Evolutionary conservation across 2,113 vertebrate genomes (phyloP).

Genomic region (Dasypus novemcinctus): DNA sequence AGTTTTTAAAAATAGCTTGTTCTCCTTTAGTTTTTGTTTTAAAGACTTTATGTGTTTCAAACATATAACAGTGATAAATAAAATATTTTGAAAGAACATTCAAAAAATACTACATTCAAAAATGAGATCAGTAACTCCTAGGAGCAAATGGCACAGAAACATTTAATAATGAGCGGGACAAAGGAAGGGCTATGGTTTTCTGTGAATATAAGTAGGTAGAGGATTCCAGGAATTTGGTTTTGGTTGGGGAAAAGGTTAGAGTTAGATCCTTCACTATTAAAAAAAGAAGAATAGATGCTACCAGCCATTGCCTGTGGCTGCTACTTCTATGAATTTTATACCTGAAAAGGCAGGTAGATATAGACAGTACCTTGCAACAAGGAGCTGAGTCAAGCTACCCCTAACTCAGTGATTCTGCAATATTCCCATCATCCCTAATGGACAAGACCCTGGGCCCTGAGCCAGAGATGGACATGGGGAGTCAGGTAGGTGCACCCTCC

Average conservation of each 20-base stretch:
- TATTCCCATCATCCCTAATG: neutral
- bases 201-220: neutral
- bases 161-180: neutral
- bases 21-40: neutral
- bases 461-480: neutral
- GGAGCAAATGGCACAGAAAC: neutral
- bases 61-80: neutral
- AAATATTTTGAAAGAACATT: conserved; percentile 36
- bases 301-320: neutral
- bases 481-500: neutral
- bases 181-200: neutral
- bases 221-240: neutral
- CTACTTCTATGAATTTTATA: neutral
- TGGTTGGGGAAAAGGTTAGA: neutral
- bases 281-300: neutral
- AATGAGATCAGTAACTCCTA: neutral
- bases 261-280: neutral
- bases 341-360: neutral
- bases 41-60: conserved; percentile 6
- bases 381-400: neutral
- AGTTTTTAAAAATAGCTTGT: neutral
- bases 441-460: neutral
- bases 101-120: neutral
- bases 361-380: neutral
- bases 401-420: neutral